Percentiles rank a stretch among this genome's conserved stretches.
Conservation (phyloP, 1,140 invertebrate species). For the Batillaria attramentaria region DNA sequence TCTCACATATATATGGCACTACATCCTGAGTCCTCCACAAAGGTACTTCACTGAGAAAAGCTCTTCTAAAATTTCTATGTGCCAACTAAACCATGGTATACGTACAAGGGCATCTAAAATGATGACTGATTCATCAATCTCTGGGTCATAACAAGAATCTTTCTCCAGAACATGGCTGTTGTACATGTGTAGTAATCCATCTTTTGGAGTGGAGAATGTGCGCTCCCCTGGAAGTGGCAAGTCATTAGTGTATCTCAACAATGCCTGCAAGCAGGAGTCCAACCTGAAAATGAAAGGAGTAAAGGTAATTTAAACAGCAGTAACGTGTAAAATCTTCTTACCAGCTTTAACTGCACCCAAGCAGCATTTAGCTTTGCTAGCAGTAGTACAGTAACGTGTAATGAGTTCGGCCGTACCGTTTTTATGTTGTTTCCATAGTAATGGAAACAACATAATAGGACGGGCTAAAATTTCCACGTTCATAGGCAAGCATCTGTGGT, state of each 20-base stretch:
- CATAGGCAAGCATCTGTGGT: no score
- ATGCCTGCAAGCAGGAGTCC: slow-evolving; percentile 56
- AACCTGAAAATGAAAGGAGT: slow-evolving; percentile 50
- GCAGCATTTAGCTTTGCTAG: no score
- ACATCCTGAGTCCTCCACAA: no score
- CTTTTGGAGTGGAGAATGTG: slow-evolving; percentile 58
- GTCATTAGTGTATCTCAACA: slow-evolving; percentile 56
- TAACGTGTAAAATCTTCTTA: not conserved
- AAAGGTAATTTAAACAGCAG: no score
- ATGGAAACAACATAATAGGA: no score
- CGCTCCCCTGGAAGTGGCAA: slow-evolving; percentile 55
- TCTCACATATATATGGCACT: not conserved
- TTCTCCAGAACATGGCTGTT: slow-evolving; percentile 64
- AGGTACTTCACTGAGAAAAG: slow-evolving; percentile 5
- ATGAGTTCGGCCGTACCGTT: no score
- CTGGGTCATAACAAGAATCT: slow-evolving; percentile 66
- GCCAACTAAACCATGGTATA: not conserved
- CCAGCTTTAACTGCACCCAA: not conserved
- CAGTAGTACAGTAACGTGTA: no score
- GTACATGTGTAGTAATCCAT: slow-evolving; percentile 61
- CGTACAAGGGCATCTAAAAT: slow-evolving; percentile 63
- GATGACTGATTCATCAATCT: slow-evolving; percentile 60
- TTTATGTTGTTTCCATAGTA: no score
- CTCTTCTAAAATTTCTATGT: not conserved
- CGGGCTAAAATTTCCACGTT: no score